Percentiles rank a stretch among this genome's conserved stretches.
phyloP scores from a whole-genome alignment of 2,797 vertebrate species.

The Falco peregrinus region DNA sequence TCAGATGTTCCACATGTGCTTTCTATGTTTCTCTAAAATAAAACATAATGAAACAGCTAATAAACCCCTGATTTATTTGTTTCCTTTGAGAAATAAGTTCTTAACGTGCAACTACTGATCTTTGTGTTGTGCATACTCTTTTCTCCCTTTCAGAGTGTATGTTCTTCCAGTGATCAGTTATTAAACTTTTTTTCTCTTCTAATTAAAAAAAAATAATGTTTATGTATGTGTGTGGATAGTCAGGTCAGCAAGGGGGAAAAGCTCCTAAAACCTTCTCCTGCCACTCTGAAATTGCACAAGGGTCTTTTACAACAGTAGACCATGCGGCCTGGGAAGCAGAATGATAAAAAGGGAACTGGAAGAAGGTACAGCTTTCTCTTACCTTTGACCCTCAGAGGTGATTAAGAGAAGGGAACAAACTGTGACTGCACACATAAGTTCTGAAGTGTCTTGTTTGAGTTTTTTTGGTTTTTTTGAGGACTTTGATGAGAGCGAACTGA shows the following conservation, averaged over 20 bases:
- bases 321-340: background rate
- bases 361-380: background rate
- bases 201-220: background rate
- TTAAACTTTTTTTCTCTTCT: constrained; percentile 47
- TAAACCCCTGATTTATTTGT: constrained; percentile 76
- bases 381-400: background rate
- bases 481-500: background rate
- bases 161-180: constrained; percentile 18
- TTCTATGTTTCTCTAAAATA: constrained; percentile 75
- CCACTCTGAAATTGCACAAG: background rate
- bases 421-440: background rate
- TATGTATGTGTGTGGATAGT: background rate
- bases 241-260: background rate
- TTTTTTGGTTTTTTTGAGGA: background rate
- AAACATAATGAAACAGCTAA: constrained; percentile 83
- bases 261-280: background rate
- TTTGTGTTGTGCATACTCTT: constrained; percentile 57
- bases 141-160: constrained; percentile 54
- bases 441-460: background rate
- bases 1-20: constrained; percentile 74
- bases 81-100: constrained; percentile 69
- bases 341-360: background rate
- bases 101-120: constrained; percentile 58
- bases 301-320: background rate
- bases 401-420: background rate